Base-by-base conservation (phyloP, 2,113 vertebrate genomes). In the Eulemur macaco region DNA sequence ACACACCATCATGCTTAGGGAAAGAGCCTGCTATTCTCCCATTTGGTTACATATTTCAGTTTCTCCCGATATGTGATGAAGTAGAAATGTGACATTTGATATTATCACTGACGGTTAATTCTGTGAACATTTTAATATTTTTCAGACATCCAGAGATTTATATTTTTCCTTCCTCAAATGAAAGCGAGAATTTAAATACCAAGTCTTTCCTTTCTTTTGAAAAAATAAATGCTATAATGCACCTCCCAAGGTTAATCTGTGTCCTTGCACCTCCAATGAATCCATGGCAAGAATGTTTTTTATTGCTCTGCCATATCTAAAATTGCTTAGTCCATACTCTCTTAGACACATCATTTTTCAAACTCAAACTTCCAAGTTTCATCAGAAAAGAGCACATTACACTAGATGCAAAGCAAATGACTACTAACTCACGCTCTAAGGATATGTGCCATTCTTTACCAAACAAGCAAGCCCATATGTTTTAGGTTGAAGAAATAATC, bases 341-440 rank as follows among this genome's bases (percentile, higher is more conserved):
- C 96, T 97, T 95, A 97, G 97, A 98, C 97, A 98, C 84, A 97
- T 98, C 95, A 97, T 98, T 98, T 99, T 98, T 99, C 98, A 98
- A 98, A 96, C 2, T 34, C 96, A 97, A 98, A 97, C 96, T 97
- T 98, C 86, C 89, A 97, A 81, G 94, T 98, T 98, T 97, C 96
- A 95, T 97, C 96, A 97, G 91, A 96, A 98, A 98, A 95, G 86
- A 98, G 66, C 58, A 78, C 76, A 97, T 98, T 96, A 97, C 56
- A 95, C 84, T 95, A 34, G 2, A 98, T 97, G 84, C 97, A 98
- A 98, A 98, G 86, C 88, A 95, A 98, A 97, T 96, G 69, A 94
- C 88, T 92, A 95, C 69, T 96, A 97, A 97, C 96, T 92, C 52
- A 89, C 74, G 84, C 58, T 74, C 25, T 58, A 27, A 2, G 54